Percentiles rank a stretch among this genome's conserved stretches.
These are phyloP conservation scores for Drosophila longiperda DNA, from an alignment of 2,888 invertebrate genomes.

Conservation along the genomic window DNA sequence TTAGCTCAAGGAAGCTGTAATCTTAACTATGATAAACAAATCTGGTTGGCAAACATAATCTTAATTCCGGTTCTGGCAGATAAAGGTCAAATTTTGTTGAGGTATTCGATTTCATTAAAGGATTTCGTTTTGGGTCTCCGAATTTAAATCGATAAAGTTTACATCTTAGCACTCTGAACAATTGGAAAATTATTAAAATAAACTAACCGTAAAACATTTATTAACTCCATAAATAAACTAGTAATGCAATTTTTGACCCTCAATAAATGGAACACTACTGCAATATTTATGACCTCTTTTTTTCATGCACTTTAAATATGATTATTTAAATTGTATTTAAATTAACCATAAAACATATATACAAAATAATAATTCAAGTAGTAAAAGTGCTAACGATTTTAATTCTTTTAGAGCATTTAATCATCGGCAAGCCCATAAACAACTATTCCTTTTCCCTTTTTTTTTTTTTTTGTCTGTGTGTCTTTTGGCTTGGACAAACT, in stretches of 20 bases:
- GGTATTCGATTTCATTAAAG: neutral
- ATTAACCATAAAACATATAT: neutral
- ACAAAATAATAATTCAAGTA: neutral
- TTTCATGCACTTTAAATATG: neutral
- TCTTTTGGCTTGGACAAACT: conserved; percentile 34
- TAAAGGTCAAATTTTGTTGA: neutral
- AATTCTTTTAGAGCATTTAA: neutral
- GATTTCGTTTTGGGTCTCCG: neutral
- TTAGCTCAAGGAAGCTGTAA: neutral
- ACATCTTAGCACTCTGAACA: neutral
- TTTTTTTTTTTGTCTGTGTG: neutral
- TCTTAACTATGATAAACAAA: neutral
- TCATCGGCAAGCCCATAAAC: neutral
- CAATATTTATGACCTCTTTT: neutral
- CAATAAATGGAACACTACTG: neutral
- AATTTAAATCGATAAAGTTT: neutral
- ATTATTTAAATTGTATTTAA: neutral
- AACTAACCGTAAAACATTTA: too few relatives aligned
- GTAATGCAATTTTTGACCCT: neutral
- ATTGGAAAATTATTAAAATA: neutral
- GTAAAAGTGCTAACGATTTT: neutral
- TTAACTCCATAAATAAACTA: too few relatives aligned
- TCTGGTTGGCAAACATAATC: neutral
- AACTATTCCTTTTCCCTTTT: neutral
- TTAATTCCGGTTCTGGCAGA: neutral